Evolutionary conservation across 1,140 invertebrate species (phyloP).

Genomic region (Piezodorus guildinii): DNA sequence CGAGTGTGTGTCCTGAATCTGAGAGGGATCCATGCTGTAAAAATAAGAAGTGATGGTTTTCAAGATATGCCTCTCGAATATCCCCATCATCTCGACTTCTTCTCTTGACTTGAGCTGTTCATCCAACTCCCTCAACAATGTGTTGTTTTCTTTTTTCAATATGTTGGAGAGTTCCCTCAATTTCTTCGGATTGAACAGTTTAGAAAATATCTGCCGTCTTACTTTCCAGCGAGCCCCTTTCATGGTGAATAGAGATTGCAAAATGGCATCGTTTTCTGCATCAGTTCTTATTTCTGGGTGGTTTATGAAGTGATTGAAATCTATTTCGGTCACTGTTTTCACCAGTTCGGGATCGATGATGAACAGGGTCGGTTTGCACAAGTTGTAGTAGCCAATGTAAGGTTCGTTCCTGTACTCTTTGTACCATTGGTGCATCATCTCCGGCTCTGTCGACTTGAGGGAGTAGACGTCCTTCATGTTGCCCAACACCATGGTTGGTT

Average conservation of each 20-base stretch:
- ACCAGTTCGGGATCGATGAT: not conserved
- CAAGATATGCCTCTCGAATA: not conserved
- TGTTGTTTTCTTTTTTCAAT: no score
- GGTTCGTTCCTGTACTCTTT: not conserved
- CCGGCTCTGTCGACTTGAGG: not conserved
- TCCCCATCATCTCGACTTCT: not conserved
- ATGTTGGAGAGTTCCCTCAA: not conserved
- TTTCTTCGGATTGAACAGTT: conserved; percentile 4
- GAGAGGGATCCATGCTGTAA: not conserved
- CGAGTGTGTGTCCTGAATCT: not conserved
- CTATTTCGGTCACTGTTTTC: not conserved
- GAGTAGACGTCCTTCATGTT: not conserved
- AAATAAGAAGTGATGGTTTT: not conserved
- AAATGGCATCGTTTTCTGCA: not conserved
- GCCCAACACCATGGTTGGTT: not conserved
- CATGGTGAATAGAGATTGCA: not conserved
- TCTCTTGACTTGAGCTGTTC: not conserved
- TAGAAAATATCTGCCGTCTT: not conserved
- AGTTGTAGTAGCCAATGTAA: not conserved
- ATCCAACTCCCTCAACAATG: not conserved
- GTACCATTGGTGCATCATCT: not conserved
- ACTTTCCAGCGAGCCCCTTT: not conserved
- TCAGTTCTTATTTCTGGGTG: not conserved
- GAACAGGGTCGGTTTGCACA: not conserved
- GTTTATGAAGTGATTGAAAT: conserved; percentile 11